Base-by-base conservation (phyloP, 2,797 vertebrate genomes). In the Molossus alvarezi region DNA sequence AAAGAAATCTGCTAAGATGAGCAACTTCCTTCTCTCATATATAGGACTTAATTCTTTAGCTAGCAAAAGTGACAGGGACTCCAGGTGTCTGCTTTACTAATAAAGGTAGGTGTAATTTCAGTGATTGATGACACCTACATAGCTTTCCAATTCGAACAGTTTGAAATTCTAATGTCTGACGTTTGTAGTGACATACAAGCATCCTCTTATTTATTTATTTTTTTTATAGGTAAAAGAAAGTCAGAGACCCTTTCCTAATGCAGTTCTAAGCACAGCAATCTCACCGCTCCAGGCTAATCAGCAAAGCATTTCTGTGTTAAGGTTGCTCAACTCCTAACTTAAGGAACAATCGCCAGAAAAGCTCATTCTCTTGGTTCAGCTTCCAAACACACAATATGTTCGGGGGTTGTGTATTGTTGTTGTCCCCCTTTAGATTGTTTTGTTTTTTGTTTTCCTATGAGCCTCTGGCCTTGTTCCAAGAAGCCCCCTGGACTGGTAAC, bases 271-370 rank as follows among this genome's bases (percentile, higher is more conserved):
- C 21, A 55, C 18, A 20, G 12, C 5, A 17, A 15, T 73, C 51
- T 91, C 15, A 65, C 58, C 48, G 29, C 86, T 85, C 13, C 23
- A 14, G 17, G 23, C 21, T 45, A 88, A 91, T 86, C 57, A 79
- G 51, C 53, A 89, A 85, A 73, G 41, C 64, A 75, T 55, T 73
- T 73, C 89, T 82, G 64, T n/a, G 3, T 37, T 27, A 25, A 60
- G 33, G 53, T 37, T 67, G 12, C 14, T 51, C 20, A 67, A 62
- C 12, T 81, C 83, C 79, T 60, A 88, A 64, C 65, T 85, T 62
- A 88, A 60, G n/a, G 25, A 84, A 88, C 25, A 83, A 64, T 89
- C 85, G 85, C 80, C 86, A 88, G 51, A 87, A 57, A 90, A 90
- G 51, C 33, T 60, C 62, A 57, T 2, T 53, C 62, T 89, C 62